Base-by-base conservation (phyloP, 2,797 vertebrate genomes). In the Silurus aristotelis region DNA sequence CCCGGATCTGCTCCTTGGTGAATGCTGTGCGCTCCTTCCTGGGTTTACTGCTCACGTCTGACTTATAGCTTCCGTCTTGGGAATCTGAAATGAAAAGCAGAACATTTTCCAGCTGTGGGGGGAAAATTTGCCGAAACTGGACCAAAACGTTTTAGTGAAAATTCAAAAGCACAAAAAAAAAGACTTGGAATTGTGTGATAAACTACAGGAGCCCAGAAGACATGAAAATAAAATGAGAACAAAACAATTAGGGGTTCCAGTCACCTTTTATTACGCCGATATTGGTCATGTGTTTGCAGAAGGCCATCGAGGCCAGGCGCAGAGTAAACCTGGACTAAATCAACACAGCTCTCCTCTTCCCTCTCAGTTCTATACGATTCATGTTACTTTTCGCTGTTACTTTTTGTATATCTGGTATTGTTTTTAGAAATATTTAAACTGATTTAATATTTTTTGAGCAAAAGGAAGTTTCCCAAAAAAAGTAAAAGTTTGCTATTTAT, bases 21-120 rank as follows among this genome's bases (percentile, higher is more conserved):
- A 99, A 99, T 20, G 98, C 98, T 88, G 98, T 99, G 89, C 98
- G 94, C 95, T 99, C 98, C 94, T 99, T 99, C 90, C 98, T 96
- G 90, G 98, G 97, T 92, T 99, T 99, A 94, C 97, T 98, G 94
- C 96, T 98, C 92, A 98, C 95, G 87, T 99, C 98, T 91, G 97
- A 97, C 93, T 99, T 99, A 92, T 97, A 98, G 94, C 97, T 99
- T 94, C 97, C 97, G 81, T 99, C 98, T 92, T 98, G 97, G 89
- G 97, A 99, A 93, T 99, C 97, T 99, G 94, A 85, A 95, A 95
- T 85, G 87, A 92, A 92, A 91, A 92, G 90, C 90, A 92, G 84
- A 85, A 92, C 91, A 90, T 84, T 27, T 91, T 93, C 89, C 87
- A 89, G 91, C 90, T 89, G 68, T 88, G 87, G 87, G 87, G 90